These are phyloP conservation scores for Tinea pellionella DNA, from an alignment of 2,888 invertebrate species.

Conservation along the genomic window DNA sequence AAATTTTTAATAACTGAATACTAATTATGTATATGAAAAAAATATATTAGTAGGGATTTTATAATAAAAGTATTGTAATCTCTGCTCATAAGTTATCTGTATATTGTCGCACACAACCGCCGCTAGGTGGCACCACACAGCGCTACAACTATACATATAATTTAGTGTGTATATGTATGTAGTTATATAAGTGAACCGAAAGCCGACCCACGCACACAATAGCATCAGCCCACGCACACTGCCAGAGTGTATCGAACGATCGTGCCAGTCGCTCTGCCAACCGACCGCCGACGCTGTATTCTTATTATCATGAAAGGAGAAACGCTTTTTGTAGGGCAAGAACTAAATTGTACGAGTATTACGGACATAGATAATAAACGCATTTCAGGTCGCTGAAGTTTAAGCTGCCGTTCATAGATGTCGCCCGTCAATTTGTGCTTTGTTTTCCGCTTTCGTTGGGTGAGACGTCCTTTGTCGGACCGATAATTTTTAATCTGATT, in stretches of 20 bases:
- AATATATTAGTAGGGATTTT: no score
- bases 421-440: slow-evolving; percentile 40
- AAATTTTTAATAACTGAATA: no score
- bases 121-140: slow-evolving; percentile 67
- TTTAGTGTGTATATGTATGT: slow-evolving; percentile 55
- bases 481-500: no score
- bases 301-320: slow-evolving; percentile 72
- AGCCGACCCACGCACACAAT: slow-evolving; percentile 43
- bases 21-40: no score
- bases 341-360: slow-evolving; percentile 69
- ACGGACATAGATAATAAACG: slow-evolving; percentile 64
- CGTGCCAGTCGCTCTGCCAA: slow-evolving; percentile 47
- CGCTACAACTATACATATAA: slow-evolving; percentile 62
- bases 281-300: slow-evolving; percentile 69
- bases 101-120: slow-evolving; percentile 23
- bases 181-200: slow-evolving; percentile 69
- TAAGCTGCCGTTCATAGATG: slow-evolving; percentile 56
- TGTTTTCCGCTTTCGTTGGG: not conserved
- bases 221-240: slow-evolving; percentile 19
- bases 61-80: no score
- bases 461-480: no score
- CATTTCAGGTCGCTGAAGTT: slow-evolving; percentile 64
- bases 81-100: not conserved
- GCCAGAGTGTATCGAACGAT: slow-evolving; percentile 59
- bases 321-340: slow-evolving; percentile 71